Base-by-base conservation (phyloP, 2,888 invertebrate species). In the Zootermopsis nevadensis region DNA sequence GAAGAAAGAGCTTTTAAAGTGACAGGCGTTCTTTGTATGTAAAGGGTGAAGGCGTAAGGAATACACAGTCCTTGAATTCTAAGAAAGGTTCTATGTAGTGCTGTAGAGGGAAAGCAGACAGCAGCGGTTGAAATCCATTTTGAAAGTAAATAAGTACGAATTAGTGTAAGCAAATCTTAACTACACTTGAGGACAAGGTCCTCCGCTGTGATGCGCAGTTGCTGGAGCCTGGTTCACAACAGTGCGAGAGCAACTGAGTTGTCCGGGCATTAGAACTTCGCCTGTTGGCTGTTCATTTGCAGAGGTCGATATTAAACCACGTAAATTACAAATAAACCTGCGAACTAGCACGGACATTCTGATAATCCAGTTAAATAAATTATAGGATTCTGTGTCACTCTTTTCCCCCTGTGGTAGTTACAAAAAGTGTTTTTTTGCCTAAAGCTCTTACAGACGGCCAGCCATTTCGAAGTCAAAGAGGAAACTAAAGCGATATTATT, bases 121-220 rank as follows among this genome's bases (percentile, higher is more conserved):
- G 69, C 69, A 69, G 69, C 31, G 33, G 69, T 69, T 69, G 33
- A 69, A 69, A 33, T 31, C 69, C 69, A 69, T 69, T 69, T 69
- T 33, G 69, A 69, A 69, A 69, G 69, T 69, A 69, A 69, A 69
- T 69, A 69, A 12, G 2, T 69, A 69, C 31, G 69, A 69, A 33
- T 69, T 69, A 69, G 69, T 69, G 69, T 69, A 69, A 69, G 69
- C 69, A 69, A 69, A 69, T 69, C 69, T 69, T 69, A 33, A 33
- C 69, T 33, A 69, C 69, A 69, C 69, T 69, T 69, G 69, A 69
- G 2, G 69, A 69, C 69, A 69, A 69, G 69, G 69, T 69, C 33
- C 33, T 69, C 33, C 60, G 60, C 33, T 22, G 19, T 3, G 69
- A 69, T 69, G 69, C 69, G 69, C 69, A 69, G 69, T 27, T 27